Evolutionary conservation across 2,888 invertebrate species (phyloP), one percentile per base, ranked within the genome.

Genomic region (Macaria liturata): DNA sequence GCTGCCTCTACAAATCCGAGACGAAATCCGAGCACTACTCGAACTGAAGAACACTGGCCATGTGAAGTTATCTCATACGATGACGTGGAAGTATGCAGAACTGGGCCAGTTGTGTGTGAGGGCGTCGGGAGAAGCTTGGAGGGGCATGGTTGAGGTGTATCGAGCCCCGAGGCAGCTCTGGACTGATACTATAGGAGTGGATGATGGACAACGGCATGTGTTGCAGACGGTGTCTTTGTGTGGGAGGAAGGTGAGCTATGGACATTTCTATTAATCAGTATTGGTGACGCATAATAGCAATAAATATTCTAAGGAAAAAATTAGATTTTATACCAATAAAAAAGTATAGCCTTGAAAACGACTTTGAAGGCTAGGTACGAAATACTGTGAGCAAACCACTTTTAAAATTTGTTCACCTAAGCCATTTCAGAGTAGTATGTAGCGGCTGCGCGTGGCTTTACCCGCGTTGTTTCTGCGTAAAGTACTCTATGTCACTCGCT

Each of bases 191-290:
- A 87, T 95, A 0, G 81, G 93, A 31, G 90, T 92, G 30, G 89
- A 93, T 60, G 92, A 93, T 46, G 93, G 93, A 1, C 87, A 88
- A 47, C 87, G 92, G 31, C 93, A 94, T 74, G 79, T 92, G 45
- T 71, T 94, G 57, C 95, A 95, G 74, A 94, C 94, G 0, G 93
- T 94, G 9, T 94, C 95, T 0, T 86, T 95, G 32, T 95, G 95
- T 73, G 95, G 95, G 2, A 88, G 95, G 63, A 95, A 96, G 88
- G 91, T 88, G 60, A 62, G 65, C 32, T 34, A 3, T 37, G 20
- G 20, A 20, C 2, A 20, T 20, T 20, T 20, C 20, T n/a, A n/a
- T n/a, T n/a, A n/a, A n/a, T n/a, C n/a, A n/a, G n/a, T n/a, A n/a
- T n/a, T n/a, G n/a, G n/a, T n/a, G n/a, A n/a, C n/a, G n/a, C n/a